Evolutionary conservation across 2,113 vertebrate species (phyloP).

Genomic region (Sorex fumeus): DNA sequence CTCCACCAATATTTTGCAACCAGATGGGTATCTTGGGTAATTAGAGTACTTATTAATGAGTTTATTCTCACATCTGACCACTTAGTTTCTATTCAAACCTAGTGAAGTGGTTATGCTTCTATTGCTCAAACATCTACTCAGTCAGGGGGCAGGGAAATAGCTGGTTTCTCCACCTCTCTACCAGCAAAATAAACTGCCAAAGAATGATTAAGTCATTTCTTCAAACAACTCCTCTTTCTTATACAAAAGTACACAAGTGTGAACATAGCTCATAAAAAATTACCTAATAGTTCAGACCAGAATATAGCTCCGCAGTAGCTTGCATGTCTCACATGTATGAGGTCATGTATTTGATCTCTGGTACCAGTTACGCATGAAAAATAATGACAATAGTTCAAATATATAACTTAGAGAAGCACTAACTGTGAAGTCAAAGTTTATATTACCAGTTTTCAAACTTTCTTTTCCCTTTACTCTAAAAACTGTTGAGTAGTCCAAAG

Average conservation of each 20-base stretch:
- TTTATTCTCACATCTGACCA: neutral
- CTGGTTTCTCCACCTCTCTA: neutral
- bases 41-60: neutral
- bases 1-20: neutral
- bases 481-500: neutral
- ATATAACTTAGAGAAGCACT: neutral
- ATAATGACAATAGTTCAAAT: neutral
- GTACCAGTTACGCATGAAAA: neutral
- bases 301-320: too few species aligned
- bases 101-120: neutral
- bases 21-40: neutral
- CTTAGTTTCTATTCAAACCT: neutral
- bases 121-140: neutral
- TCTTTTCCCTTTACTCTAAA: neutral
- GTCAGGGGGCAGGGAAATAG: neutral
- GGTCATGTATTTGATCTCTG: neutral
- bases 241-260: neutral
- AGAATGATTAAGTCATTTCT: neutral
- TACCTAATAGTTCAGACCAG: too few species aligned
- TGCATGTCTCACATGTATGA: too few species aligned
- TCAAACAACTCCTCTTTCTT: neutral
- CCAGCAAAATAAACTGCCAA: neutral
- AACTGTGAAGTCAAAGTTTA: too few species aligned
- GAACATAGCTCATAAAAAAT: neutral
- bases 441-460: neutral